Percentiles rank a stretch among this genome's conserved stretches.
These are phyloP conservation scores for Spheniscus humboldti DNA, from an alignment of 2,797 vertebrate genomes.

Conservation along the genomic window DNA sequence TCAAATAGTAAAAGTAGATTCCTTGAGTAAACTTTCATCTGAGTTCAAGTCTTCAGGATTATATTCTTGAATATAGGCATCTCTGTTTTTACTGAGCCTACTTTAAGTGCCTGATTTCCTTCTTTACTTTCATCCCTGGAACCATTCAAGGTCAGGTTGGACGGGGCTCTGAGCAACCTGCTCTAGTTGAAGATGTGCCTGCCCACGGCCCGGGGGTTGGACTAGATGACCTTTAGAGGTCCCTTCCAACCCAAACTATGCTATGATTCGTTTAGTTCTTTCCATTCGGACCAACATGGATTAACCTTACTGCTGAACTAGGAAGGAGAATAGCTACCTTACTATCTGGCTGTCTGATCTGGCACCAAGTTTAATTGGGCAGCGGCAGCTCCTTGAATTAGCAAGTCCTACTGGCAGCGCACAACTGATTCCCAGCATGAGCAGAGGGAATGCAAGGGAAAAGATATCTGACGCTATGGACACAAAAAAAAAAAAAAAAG, in stretches of 20 bases:
- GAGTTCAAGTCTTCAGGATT: neutral
- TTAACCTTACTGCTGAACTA: slow-evolving; percentile 5
- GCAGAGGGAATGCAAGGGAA: neutral
- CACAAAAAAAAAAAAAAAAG: neutral
- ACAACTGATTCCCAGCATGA: neutral
- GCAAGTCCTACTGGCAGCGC: neutral
- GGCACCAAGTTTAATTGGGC: slow-evolving; percentile 23
- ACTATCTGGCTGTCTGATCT: neutral
- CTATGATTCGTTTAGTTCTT: neutral
- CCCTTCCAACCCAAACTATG: too few relatives aligned
- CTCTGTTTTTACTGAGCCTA: neutral
- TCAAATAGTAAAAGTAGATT: neutral
- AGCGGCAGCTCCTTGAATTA: slow-evolving; percentile 10
- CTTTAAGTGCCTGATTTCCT: neutral
- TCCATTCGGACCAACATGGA: neutral
- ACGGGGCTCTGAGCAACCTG: too few relatives aligned
- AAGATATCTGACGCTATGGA: neutral
- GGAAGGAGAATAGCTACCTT: neutral
- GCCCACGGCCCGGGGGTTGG: too few relatives aligned
- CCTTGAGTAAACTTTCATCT: neutral
- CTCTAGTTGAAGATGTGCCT: too few relatives aligned
- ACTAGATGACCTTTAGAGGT: too few relatives aligned
- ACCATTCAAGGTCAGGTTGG: too few relatives aligned
- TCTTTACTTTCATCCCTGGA: neutral
- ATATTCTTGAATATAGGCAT: neutral